Conservation (phyloP, 1,140 invertebrate species). For the Zaprionus capensis region DNA sequence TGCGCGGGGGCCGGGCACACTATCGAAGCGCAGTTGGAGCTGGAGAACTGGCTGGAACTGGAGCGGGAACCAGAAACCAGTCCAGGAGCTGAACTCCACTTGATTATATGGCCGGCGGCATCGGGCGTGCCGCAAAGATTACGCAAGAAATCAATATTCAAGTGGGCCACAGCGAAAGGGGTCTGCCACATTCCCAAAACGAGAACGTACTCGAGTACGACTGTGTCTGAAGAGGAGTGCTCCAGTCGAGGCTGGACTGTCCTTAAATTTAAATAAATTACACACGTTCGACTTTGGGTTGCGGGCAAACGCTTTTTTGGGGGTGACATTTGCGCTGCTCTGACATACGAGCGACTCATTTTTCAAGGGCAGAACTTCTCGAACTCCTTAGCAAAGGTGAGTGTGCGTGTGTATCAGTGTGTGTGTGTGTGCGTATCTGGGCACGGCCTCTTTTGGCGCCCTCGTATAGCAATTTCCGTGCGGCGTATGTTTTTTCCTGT, state of each 20-base stretch:
- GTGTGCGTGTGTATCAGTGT: slow-evolving; percentile 5
- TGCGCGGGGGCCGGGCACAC: slow-evolving; percentile 55
- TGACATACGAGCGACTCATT: slow-evolving; percentile 77
- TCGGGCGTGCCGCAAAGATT: slow-evolving; percentile 71
- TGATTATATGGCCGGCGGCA: slow-evolving; percentile 31
- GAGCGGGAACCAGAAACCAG: background rate
- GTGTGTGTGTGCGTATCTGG: slow-evolving; percentile 50
- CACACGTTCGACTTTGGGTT: slow-evolving; percentile 73
- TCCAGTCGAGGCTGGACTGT: slow-evolving; percentile 16
- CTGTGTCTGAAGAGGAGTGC: background rate
- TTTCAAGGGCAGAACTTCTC: slow-evolving; percentile 73
- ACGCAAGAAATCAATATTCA: slow-evolving; percentile 81
- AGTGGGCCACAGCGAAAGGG: slow-evolving; percentile 62
- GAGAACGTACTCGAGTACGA: slow-evolving; percentile 14
- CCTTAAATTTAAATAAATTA: slow-evolving; percentile 81
- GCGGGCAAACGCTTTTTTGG: slow-evolving; percentile 38
- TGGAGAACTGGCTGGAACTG: background rate
- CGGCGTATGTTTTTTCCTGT: slow-evolving; percentile 77
- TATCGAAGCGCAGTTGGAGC: slow-evolving; percentile 43
- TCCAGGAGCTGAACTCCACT: too few relatives aligned
- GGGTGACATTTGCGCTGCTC: slow-evolving; percentile 49
- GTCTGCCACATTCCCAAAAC: slow-evolving; percentile 26
- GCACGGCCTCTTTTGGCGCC: slow-evolving; percentile 42
- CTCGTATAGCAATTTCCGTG: slow-evolving; percentile 76
- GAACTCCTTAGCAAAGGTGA: slow-evolving; percentile 58